phyloP scores from a whole-genome alignment of 1,140 invertebrate genomes.

The Helicoverpa zea region DNA sequence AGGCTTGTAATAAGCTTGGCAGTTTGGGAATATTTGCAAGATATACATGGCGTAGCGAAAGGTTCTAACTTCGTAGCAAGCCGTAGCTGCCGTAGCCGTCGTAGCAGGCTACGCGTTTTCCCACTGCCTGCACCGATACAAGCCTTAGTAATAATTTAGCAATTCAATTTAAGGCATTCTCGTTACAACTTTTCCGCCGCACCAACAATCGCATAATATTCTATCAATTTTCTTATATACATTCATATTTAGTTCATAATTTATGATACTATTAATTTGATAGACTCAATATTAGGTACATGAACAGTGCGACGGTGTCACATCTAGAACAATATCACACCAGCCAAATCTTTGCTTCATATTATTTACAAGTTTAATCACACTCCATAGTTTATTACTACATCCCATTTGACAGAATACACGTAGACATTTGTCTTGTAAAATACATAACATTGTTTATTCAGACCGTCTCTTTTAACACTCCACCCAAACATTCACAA shows the following conservation, averaged over 20 bases:
- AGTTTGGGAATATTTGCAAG: not conserved
- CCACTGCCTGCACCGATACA: not conserved
- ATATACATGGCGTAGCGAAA: not conserved
- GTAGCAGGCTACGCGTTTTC: slow-evolving; percentile 19
- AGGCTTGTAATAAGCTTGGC: not conserved
- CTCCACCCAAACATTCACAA: slow-evolving; percentile 55
- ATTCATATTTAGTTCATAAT: slow-evolving; percentile 6
- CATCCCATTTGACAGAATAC: slow-evolving; percentile 44
- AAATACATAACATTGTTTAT: slow-evolving; percentile 29
- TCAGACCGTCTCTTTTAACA: slow-evolving; percentile 43
- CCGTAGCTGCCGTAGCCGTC: slow-evolving; percentile 11
- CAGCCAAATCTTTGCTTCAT: slow-evolving; percentile 28
- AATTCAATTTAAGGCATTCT: slow-evolving; percentile 30
- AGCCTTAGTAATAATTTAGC: slow-evolving; percentile 32
- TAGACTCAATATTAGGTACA: not conserved
- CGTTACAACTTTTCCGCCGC: slow-evolving; percentile 28
- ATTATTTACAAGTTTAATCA: slow-evolving; percentile 6
- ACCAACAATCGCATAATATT: slow-evolving; percentile 3
- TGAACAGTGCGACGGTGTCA: slow-evolving; percentile 13
- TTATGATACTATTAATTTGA: slow-evolving; percentile 5
- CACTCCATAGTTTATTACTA: slow-evolving; percentile 28
- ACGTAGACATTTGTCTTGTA: slow-evolving; percentile 10
- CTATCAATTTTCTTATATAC: slow-evolving; percentile 12
- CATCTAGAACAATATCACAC: slow-evolving; percentile 29
- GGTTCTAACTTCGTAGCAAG: not conserved